Evolutionary conservation across 2,113 vertebrate genomes (phyloP), one percentile per base, ranked within the genome.

Genomic region (Erpornis zantholeuca): DNA sequence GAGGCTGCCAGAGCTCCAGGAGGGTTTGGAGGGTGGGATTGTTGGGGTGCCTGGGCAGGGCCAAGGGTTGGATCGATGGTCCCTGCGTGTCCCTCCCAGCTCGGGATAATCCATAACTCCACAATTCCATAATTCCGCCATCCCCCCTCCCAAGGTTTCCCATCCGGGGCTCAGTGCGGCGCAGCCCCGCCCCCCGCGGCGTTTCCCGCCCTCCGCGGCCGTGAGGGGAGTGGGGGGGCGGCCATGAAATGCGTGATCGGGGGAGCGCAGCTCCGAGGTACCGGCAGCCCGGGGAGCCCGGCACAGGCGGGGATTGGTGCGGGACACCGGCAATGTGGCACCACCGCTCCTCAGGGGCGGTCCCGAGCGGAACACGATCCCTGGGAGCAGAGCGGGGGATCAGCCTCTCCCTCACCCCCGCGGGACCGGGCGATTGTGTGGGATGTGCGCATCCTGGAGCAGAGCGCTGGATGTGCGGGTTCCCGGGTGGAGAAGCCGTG

Each of bases 181-280:
- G 15, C 52, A 3, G 14, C 63, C 9, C 63, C 63, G 27, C 54
- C 84, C 84, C 82, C 40, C 12, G 19, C 12, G 4, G 29, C 9
- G 12, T 15, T 90, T 97, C 88, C 86, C 93, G 93, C 88, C 36
- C 11, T 85, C 15, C 2, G 28, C 52, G 0, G 53, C 19, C 40
- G 38, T 57, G 86, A 77, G 66, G 78, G 36, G 52, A 10, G 35
- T 0, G 44, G 19, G 40, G 47, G 47, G 4, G 33, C 5, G 2
- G 50, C 29, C 57, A 97, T 97, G 97, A 96, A 95, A 80, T 90
- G 94, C 8, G 94, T 86, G 3, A 8, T 97, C 5, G 94, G 10
- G 12, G 95, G 94, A 3, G 9, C 57, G 6, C 95, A 45, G 4
- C 71, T 97, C 19, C 49, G 88, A 97, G 97, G 97, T 97, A 94